A percentile compares a stretch with the other conserved stretches of the same genome.
phyloP scores from a whole-genome alignment of 2,113 vertebrate species.

The Antidorcas marsupialis region DNA sequence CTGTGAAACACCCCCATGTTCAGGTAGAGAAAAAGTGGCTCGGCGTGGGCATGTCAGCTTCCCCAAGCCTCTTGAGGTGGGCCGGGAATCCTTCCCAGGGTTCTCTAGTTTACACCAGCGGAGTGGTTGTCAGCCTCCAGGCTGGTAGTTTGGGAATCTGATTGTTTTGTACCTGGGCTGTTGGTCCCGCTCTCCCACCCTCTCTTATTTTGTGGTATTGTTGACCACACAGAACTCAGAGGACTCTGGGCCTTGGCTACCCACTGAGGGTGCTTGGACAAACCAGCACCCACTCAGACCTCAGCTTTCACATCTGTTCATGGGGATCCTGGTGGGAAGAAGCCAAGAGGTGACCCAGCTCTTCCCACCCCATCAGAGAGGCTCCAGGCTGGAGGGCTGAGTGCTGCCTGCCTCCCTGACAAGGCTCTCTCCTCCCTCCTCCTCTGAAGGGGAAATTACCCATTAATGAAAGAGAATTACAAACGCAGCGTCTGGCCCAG shows the following conservation, averaged over 20 bases:
- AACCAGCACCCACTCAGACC: not conserved
- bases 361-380: not conserved
- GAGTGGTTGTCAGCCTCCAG: not conserved
- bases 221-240: not conserved
- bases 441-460: slow-evolving; percentile 65
- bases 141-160: too few species aligned
- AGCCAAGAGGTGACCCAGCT: not conserved
- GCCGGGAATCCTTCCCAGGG: not conserved
- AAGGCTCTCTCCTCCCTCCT: not conserved
- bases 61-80: not conserved
- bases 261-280: not conserved
- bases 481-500: slow-evolving; percentile 55
- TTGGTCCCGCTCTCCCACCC: not conserved
- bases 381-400: not conserved
- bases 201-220: not conserved
- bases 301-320: not conserved
- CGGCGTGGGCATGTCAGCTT: not conserved
- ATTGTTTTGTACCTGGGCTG: not conserved
- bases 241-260: not conserved
- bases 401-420: not conserved
- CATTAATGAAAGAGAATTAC: slow-evolving; percentile 73
- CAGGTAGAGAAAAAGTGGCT: not conserved
- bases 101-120: not conserved
- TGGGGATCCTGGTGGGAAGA: not conserved
- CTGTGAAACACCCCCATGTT: not conserved